A percentile compares a stretch with the other conserved stretches of the same genome.
phyloP scores from a whole-genome alignment of 2,113 vertebrate genomes.

The Grallaria varia region DNA sequence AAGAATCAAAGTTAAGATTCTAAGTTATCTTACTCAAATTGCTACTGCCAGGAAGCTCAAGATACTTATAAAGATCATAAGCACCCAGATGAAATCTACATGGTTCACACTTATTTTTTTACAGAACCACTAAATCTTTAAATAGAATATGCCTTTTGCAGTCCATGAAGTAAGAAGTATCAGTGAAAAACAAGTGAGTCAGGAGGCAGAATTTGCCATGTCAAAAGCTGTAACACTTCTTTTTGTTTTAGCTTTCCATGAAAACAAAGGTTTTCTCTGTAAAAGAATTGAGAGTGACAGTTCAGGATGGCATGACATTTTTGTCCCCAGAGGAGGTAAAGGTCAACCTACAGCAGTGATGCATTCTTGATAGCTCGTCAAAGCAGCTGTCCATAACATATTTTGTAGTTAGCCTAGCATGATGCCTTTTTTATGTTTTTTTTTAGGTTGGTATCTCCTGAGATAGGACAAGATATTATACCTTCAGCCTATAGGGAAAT shows the following conservation, averaged over 20 bases:
- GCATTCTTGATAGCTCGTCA: not conserved
- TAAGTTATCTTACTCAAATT: not conserved
- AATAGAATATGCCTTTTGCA: not conserved
- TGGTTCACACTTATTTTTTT: not conserved
- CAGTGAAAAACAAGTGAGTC: not conserved
- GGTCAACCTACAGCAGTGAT: not conserved
- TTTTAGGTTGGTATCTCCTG: not conserved
- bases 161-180: not conserved
- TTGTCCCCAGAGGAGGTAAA: not conserved
- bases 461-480: not conserved
- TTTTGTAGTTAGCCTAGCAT: not conserved
- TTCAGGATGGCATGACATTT: not conserved
- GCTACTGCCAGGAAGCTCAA: not conserved
- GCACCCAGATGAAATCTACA: not conserved
- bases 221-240: not conserved
- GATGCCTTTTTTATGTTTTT: not conserved
- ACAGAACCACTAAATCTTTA: not conserved
- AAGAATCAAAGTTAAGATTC: not conserved
- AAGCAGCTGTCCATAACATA: not conserved
- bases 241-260: not conserved
- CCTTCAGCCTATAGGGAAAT: not conserved
- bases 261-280: not conserved
- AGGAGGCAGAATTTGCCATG: not conserved
- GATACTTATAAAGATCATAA: not conserved
- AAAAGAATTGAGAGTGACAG: not conserved